Percentiles rank a stretch among this genome's conserved stretches.
Conservation (phyloP, 2,797 vertebrate species). For the Tinamus major region DNA sequence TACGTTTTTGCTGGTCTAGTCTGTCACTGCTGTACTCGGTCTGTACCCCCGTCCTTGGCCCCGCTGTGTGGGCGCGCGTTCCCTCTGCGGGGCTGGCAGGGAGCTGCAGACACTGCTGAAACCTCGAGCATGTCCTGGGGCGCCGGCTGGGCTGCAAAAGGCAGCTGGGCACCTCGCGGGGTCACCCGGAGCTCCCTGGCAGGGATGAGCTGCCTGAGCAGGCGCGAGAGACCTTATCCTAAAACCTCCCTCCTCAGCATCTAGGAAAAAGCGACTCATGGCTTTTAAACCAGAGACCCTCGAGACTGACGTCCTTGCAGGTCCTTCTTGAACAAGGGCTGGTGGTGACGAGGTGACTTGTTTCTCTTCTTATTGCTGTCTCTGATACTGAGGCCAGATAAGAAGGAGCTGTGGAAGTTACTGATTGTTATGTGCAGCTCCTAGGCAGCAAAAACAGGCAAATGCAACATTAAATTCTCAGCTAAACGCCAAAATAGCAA, state of each 20-base stretch:
- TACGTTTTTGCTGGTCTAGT: background rate
- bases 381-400: background rate
- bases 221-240: background rate
- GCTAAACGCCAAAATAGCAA: background rate
- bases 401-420: background rate
- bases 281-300: background rate
- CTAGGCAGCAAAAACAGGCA: background rate
- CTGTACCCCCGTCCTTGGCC: background rate
- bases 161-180: no score
- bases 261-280: background rate
- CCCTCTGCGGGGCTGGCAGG: rapidly evolving
- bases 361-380: background rate
- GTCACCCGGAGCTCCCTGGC: background rate
- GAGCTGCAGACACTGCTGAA: no score
- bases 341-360: background rate
- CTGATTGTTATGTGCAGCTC: background rate
- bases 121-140: no score
- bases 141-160: background rate
- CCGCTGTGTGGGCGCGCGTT: background rate
- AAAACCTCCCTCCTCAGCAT: background rate
- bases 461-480: background rate
- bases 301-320: background rate
- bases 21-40: background rate
- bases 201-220: background rate
- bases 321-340: background rate